Percentiles rank a stretch among this genome's conserved stretches.
These are phyloP conservation scores for Tuta absoluta DNA, from an alignment of 2,888 invertebrate species.

Conservation along the genomic window DNA sequence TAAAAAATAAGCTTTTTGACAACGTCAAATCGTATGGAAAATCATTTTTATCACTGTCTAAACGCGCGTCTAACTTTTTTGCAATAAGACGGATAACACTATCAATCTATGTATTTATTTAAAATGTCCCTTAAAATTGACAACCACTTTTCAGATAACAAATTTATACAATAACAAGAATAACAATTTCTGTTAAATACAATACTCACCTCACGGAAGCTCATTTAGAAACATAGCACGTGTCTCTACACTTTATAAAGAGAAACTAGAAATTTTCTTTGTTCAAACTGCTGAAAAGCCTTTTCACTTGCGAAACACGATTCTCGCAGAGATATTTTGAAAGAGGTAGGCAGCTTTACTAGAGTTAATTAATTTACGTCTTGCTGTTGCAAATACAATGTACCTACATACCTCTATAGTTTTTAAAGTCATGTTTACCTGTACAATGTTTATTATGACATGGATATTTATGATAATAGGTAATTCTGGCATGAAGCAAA, in stretches of 20 bases:
- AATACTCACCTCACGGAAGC: neutral
- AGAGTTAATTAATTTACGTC: slow-evolving; percentile 3
- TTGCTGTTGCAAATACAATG: neutral
- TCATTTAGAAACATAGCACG: slow-evolving; percentile 22
- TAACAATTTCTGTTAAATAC: slow-evolving; percentile 1
- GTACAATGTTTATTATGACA: too few species aligned
- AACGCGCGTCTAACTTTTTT: too few species aligned
- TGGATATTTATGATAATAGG: too few species aligned
- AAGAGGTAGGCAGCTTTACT: neutral
- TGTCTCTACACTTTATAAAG: slow-evolving; percentile 25
- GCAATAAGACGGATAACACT: too few species aligned
- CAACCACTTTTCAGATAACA: neutral
- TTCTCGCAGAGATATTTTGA: neutral
- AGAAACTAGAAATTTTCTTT: slow-evolving; percentile 24
- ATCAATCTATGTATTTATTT: too few species aligned
- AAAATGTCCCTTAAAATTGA: neutral
- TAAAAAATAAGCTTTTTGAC: too few species aligned
- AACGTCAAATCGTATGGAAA: too few species aligned
- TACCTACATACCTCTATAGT: too few species aligned
- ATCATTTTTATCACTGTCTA: too few species aligned
- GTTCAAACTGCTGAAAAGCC: neutral
- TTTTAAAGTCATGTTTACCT: too few species aligned
- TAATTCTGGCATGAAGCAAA: too few species aligned
- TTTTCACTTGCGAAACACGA: slow-evolving; percentile 19
- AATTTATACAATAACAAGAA: neutral